Evolutionary conservation across 1,140 invertebrate species (phyloP).

Genomic region (Anastrepha ludens): DNA sequence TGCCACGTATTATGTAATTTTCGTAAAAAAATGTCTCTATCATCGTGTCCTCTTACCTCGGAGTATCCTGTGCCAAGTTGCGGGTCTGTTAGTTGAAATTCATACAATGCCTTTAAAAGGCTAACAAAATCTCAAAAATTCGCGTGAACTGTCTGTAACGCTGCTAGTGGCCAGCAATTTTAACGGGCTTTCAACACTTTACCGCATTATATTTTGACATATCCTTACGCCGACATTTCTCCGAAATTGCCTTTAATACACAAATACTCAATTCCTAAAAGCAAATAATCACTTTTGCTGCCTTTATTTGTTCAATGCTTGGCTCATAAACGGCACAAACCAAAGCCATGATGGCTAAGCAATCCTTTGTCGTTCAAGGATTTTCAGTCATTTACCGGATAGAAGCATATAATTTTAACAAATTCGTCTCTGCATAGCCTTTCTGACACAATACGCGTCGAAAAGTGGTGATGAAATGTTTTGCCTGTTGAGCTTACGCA

Average conservation of each 20-base stretch:
- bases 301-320: constrained; percentile 30
- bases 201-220: constrained; percentile 30
- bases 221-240: background rate
- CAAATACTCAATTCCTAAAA: background rate
- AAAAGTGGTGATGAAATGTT: background rate
- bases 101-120: background rate
- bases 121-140: background rate
- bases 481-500: constrained; percentile 5
- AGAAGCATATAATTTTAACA: background rate
- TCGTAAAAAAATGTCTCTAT: background rate
- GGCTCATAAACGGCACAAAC: background rate
- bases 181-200: constrained; percentile 47
- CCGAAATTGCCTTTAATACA: constrained; percentile 6
- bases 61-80: background rate
- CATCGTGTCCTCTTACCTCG: background rate
- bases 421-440: background rate
- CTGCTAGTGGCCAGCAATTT: background rate
- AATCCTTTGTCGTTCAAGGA: constrained; percentile 38
- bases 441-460: background rate
- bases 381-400: constrained; percentile 49
- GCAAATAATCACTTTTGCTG: constrained; percentile 28
- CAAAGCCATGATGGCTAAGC: background rate
- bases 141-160: background rate
- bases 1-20: background rate
- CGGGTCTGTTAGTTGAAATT: too few relatives aligned